These are phyloP conservation scores for Lissocephala sabroskyi DNA, from an alignment of 2,888 invertebrate species.

Conservation along the genomic window DNA sequence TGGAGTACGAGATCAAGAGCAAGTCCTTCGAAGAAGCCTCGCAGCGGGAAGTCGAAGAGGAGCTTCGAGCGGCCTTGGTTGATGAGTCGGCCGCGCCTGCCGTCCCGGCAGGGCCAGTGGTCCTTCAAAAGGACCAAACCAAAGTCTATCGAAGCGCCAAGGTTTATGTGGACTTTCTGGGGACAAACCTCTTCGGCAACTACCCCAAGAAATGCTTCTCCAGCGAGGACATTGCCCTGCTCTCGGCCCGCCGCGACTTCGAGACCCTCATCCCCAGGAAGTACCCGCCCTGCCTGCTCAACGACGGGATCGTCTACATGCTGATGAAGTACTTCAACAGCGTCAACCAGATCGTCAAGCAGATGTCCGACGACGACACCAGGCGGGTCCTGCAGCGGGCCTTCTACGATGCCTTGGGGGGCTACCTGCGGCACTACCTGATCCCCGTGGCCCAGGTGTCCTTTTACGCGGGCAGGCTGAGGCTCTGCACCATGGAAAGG, in stretches of 20 bases:
- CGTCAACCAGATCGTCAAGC: constrained; percentile 58
- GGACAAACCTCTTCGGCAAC: constrained; percentile 67
- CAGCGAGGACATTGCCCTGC: constrained; percentile 62
- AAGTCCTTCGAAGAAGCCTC: constrained; percentile 13
- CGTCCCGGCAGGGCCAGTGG: too few relatives aligned
- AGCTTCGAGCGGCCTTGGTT: too few relatives aligned
- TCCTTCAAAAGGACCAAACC: not conserved
- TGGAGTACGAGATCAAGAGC: constrained; percentile 17
- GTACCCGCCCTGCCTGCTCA: constrained; percentile 48
- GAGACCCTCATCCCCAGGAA: constrained; percentile 68
- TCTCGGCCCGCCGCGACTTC: constrained; percentile 67
- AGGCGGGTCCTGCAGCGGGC: constrained; percentile 52
- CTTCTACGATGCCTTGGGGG: constrained; percentile 69
- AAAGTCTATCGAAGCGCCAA: constrained; percentile 8
- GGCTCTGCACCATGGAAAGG: constrained; percentile 50
- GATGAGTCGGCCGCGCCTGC: too few relatives aligned
- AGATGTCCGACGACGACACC: constrained; percentile 35
- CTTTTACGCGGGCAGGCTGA: constrained; percentile 66
- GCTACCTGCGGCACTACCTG: constrained; percentile 65
- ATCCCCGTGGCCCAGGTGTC: constrained; percentile 68
- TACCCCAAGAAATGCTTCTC: constrained; percentile 66
- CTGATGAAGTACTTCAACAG: constrained; percentile 67
- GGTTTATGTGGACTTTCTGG: constrained; percentile 50
- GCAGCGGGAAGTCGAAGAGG: not conserved
- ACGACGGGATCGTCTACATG: constrained; percentile 54